Conservation (phyloP, 2,797 vertebrate species). For the Hipposideros larvatus region DNA sequence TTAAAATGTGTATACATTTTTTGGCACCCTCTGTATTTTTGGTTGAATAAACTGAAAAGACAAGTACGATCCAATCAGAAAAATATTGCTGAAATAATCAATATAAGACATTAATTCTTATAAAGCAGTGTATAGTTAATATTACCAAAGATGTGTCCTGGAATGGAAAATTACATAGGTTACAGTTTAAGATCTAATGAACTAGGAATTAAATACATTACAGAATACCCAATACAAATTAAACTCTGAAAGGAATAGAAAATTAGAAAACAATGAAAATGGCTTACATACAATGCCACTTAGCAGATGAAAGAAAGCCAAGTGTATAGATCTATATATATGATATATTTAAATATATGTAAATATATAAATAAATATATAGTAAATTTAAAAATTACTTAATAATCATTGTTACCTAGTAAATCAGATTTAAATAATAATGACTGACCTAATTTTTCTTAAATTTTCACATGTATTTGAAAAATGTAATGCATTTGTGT, state of each 20-base stretch:
- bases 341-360: neutral
- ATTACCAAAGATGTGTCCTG: neutral
- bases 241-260: neutral
- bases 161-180: neutral
- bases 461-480: slow-evolving; percentile 35
- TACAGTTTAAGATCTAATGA: neutral
- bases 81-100: neutral
- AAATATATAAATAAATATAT: neutral
- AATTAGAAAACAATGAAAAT: neutral
- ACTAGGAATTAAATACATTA: neutral
- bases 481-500: neutral
- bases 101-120: neutral
- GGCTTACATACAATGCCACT: neutral
- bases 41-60: neutral
- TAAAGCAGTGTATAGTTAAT: neutral
- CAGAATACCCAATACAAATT: neutral
- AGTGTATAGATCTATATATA: neutral
- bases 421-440: slow-evolving; percentile 29
- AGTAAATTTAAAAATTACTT: neutral
- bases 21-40: neutral
- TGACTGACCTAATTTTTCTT: neutral
- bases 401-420: slow-evolving; percentile 8
- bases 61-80: neutral
- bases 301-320: neutral
- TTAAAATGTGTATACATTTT: no score